phyloP scores from a whole-genome alignment of 2,888 invertebrate species.

The Aphidius colemani region DNA sequence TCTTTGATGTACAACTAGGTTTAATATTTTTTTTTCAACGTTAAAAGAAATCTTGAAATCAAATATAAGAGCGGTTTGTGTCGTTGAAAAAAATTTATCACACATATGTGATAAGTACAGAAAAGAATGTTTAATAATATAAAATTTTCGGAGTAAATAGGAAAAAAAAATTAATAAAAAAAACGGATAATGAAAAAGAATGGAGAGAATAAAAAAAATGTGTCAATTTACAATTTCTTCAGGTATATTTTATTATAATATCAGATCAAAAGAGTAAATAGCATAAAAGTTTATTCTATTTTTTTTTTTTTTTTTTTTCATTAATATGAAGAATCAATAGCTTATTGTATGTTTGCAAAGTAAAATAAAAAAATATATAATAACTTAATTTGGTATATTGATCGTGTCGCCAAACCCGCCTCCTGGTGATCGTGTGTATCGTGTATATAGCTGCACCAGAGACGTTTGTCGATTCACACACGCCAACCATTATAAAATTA shows the following conservation, averaged over 20 bases:
- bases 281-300: too few relatives aligned
- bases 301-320: too few relatives aligned
- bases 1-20: too few relatives aligned
- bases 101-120: background rate
- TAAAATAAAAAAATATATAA: conserved; percentile 38
- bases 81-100: background rate
- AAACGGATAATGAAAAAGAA: background rate
- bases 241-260: too few relatives aligned
- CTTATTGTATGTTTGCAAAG: background rate
- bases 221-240: background rate
- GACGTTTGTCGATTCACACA: conserved; percentile 7
- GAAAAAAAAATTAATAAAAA: too few relatives aligned
- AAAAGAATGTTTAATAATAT: too few relatives aligned
- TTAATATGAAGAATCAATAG: too few relatives aligned
- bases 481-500: conserved; percentile 19
- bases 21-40: conserved; percentile 24
- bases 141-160: too few relatives aligned
- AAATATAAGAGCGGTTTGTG: conserved; percentile 14
- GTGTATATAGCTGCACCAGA: conserved; percentile 13
- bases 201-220: background rate
- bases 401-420: conserved; percentile 33
- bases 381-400: conserved; percentile 49
- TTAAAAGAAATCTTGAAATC: conserved; percentile 24
- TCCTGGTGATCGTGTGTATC: conserved; percentile 10
- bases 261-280: too few relatives aligned